Base-by-base conservation (phyloP, 2,113 vertebrate species). In the Gnathonemus echidnorhynchus region DNA sequence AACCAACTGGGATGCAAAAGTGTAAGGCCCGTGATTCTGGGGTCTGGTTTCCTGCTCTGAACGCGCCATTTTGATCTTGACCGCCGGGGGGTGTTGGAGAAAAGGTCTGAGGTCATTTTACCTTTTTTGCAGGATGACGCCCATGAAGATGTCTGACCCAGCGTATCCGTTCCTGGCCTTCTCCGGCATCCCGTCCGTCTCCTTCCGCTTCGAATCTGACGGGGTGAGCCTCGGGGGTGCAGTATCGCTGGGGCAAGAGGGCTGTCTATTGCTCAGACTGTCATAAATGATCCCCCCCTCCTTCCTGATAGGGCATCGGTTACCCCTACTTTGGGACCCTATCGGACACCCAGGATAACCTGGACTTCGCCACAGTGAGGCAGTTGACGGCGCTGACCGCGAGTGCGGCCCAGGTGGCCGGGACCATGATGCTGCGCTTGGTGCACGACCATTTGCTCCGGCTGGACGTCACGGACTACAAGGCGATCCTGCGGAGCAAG, bases 161-260 rank as follows among this genome's bases (percentile, higher is more conserved):
- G 96, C 97, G 0, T 98, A 97, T 91, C 96, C 98, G 48, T 98
- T 99, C 92, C 93, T 99, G 93, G 93, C 98, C 0, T 97, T 95
- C 88, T 96, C 97, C 0, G 98, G 98, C 84, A 98, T 99, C 62
- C 98, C 98, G 0, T 96, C 98, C 1, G 42, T 98, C 91, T 98
- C 98, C 17, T 99, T 99, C 92, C 93, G 96, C 91, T 98, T 99
- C 94, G 94, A 66, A 88, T 91, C 92, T 1, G 1, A 13, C 2
- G 10, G 83, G 1, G 96, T 95, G 92, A 95, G 96, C 58, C 15
- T 11, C 2, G 1, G 19, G 0, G 21, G 62, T 70, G 42, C 45
- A 70, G 4, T 42, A 1, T 19, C 15, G 15, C 70, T 10, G 35
- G 39, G 19, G 3, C 10, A 9, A 39, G 83, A 21, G 15, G 39